A percentile compares a stretch with the other conserved stretches of the same genome.
phyloP scores from a whole-genome alignment of 2,888 invertebrate species.

The Onchidella celtica region DNA sequence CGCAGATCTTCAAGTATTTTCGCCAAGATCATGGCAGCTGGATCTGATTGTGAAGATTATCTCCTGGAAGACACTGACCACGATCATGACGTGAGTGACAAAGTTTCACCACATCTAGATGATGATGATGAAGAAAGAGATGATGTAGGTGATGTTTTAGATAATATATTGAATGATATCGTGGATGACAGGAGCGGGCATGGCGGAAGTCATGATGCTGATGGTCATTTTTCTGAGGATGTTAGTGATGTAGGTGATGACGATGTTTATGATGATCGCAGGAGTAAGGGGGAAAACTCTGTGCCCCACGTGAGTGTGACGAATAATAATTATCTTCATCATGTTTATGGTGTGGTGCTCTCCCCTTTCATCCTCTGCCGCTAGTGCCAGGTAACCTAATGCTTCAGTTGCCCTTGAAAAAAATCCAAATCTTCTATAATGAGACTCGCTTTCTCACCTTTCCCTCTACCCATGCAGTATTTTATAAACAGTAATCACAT shows the following conservation, averaged over 20 bases:
- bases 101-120: not conserved
- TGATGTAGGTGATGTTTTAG: not conserved
- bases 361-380: too few species aligned
- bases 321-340: not conserved
- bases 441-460: too few species aligned
- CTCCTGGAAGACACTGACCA: conserved; percentile 34
- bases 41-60: conserved; percentile 38
- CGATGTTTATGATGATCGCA: conserved; percentile 3
- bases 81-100: conserved; percentile 27
- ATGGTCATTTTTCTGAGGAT: not conserved
- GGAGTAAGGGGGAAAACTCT: not conserved
- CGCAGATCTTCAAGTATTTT: conserved; percentile 46
- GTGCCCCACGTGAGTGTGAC: not conserved
- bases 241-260: not conserved
- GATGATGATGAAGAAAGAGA: not conserved
- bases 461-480: too few species aligned
- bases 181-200: not conserved
- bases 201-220: not conserved
- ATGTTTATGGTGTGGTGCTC: not conserved
- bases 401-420: too few species aligned
- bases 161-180: not conserved
- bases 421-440: too few species aligned
- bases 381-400: too few species aligned
- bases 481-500: too few species aligned
- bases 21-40: conserved; percentile 45